A percentile compares a stretch with the other conserved stretches of the same genome.
Conservation (phyloP, 2,888 invertebrate species). For the Ethmia dodecea region DNA sequence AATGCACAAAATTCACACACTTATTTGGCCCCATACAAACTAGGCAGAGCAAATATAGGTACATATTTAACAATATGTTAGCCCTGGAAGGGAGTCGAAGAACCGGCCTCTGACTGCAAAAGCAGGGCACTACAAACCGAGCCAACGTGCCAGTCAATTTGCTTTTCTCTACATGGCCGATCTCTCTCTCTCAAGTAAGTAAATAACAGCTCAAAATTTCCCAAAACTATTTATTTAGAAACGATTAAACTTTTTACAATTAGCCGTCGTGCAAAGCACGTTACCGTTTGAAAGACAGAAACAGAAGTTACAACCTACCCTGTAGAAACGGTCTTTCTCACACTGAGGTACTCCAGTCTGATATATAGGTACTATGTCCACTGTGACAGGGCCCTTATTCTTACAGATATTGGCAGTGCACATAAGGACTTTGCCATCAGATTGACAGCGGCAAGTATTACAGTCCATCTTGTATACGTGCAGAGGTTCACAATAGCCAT, state of each 20-base stretch:
- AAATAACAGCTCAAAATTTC: too few species aligned
- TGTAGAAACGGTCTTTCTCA: conserved; percentile 42
- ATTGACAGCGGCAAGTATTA: conserved; percentile 46
- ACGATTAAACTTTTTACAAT: conserved; percentile 35
- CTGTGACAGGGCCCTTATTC: conserved; percentile 19
- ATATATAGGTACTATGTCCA: conserved; percentile 45
- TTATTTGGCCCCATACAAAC: too few species aligned
- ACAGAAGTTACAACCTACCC: conserved; percentile 53
- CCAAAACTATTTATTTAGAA: too few species aligned
- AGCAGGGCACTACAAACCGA: too few species aligned
- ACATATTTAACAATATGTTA: too few species aligned
- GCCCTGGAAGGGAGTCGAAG: too few species aligned
- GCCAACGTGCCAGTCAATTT: too few species aligned
- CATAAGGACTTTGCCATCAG: conserved; percentile 39
- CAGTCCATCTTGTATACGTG: conserved; percentile 43
- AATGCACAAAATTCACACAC: too few species aligned
- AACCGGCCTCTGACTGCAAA: too few species aligned
- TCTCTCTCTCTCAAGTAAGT: too few species aligned
- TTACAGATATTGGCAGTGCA: conserved; percentile 39
- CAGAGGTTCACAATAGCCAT: conserved; percentile 53
- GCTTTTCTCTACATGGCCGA: too few species aligned
- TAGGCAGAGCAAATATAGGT: too few species aligned
- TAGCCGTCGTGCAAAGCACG: conserved; percentile 47
- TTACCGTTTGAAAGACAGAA: conserved; percentile 53
- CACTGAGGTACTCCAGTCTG: conserved; percentile 32